Percentiles rank a stretch among this genome's conserved stretches.
phyloP scores from a whole-genome alignment of 2,888 invertebrate species.

The Idaea dimidiata region DNA sequence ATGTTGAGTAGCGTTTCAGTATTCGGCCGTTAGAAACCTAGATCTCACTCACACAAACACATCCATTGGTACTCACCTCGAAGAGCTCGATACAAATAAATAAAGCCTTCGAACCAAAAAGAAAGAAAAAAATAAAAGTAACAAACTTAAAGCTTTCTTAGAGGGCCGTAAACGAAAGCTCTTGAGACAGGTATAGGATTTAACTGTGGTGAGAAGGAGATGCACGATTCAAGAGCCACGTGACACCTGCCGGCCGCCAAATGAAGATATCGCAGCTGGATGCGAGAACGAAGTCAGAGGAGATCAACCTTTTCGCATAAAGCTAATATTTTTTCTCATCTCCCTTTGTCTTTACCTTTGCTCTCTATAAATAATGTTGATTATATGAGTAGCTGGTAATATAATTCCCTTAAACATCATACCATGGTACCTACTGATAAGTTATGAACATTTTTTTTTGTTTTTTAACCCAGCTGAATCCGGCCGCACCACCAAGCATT shows the following conservation, averaged over 20 bases:
- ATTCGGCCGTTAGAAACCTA: background rate
- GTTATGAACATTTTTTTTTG: too few relatives aligned
- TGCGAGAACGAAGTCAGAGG: slow-evolving; percentile 55
- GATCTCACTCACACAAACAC: slow-evolving; percentile 32
- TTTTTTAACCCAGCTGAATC: too few relatives aligned
- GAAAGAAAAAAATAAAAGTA: slow-evolving; percentile 54
- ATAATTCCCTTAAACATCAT: too few relatives aligned
- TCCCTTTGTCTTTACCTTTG: too few relatives aligned
- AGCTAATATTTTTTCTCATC: background rate
- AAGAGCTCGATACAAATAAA: slow-evolving; percentile 67
- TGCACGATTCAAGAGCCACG: slow-evolving; percentile 49
- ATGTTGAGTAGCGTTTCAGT: too few relatives aligned
- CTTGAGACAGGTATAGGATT: slow-evolving; percentile 42
- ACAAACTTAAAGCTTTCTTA: slow-evolving; percentile 64
- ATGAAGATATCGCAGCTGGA: slow-evolving; percentile 81
- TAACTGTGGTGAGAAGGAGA: slow-evolving; percentile 41
- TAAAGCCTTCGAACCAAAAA: slow-evolving; percentile 61
- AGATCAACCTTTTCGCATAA: slow-evolving; percentile 43
- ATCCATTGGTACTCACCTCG: slow-evolving; percentile 56
- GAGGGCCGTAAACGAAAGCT: slow-evolving; percentile 57
- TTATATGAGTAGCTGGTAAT: too few relatives aligned
- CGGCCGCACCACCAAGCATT: too few relatives aligned
- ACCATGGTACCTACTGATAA: too few relatives aligned
- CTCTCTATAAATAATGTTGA: too few relatives aligned
- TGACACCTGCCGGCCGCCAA: slow-evolving; percentile 79